Evolutionary conservation across 2,888 invertebrate genomes (phyloP).

Genomic region (Lingula anatina): DNA sequence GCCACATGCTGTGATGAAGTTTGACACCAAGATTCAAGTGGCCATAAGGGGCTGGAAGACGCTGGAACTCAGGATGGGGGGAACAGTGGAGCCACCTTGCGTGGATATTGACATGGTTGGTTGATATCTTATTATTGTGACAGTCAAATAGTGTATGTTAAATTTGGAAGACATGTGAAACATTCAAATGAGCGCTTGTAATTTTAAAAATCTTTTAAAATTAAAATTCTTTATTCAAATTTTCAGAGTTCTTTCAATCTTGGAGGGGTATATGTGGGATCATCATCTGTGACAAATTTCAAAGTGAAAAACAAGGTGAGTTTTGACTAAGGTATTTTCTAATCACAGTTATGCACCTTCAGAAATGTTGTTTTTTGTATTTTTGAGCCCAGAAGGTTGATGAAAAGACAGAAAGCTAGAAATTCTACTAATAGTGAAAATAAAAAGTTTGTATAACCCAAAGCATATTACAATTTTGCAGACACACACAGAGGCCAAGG

Average conservation of each 20-base stretch:
- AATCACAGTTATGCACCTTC: background rate
- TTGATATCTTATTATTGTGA: conserved; percentile 1
- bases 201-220: no score
- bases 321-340: no score
- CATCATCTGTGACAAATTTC: conserved; percentile 39
- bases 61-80: conserved; percentile 49
- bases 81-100: conserved; percentile 47
- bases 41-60: conserved; percentile 44
- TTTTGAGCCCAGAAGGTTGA: no score
- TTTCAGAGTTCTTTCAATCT: conserved; percentile 47
- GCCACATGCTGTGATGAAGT: conserved; percentile 49
- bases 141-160: background rate
- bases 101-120: conserved; percentile 48
- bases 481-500: conserved; percentile 33
- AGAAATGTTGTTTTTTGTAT: no score
- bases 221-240: no score
- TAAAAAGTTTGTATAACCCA: no score
- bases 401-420: no score
- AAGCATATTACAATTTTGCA: conserved; percentile 7
- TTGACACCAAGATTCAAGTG: conserved; percentile 45
- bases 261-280: conserved; percentile 51
- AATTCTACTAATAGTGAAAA: no score
- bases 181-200: no score
- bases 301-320: conserved; percentile 43
- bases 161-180: no score